Percentiles rank a stretch among this genome's conserved stretches.
phyloP scores from a whole-genome alignment of 2,888 invertebrate species.

The Sarcophaga subvicina region DNA sequence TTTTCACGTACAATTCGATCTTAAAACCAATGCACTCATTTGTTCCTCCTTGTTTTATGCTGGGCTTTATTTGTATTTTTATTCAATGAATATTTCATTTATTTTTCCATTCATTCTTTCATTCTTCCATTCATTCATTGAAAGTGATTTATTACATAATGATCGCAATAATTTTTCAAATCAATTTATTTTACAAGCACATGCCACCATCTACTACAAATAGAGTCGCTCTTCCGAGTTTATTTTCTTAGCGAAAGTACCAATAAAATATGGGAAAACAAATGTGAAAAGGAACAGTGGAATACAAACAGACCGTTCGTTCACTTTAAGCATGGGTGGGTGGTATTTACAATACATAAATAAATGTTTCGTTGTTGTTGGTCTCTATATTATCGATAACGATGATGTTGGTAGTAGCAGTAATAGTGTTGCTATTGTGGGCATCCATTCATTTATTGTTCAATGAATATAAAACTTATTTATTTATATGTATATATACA shows the following conservation, averaged over 20 bases:
- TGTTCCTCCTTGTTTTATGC: background rate
- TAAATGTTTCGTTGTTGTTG: background rate
- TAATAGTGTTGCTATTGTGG: slow-evolving; percentile 9
- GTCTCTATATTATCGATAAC: background rate
- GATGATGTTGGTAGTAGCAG: background rate
- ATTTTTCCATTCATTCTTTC: slow-evolving; percentile 9
- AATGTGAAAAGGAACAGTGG: background rate
- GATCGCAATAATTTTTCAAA: slow-evolving; percentile 45
- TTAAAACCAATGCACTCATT: background rate
- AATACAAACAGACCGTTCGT: background rate
- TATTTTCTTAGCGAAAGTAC: background rate
- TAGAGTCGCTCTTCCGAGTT: background rate
- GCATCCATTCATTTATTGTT: slow-evolving; percentile 4
- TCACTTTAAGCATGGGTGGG: background rate
- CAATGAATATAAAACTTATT: slow-evolving; percentile 14
- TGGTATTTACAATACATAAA: background rate
- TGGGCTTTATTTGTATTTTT: slow-evolving; percentile 25
- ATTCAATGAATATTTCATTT: slow-evolving; percentile 29
- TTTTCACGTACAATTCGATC: background rate
- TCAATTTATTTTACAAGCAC: slow-evolving; percentile 14
- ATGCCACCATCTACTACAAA: background rate
- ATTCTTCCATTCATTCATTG: slow-evolving; percentile 20
- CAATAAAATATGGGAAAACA: background rate
- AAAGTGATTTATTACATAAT: slow-evolving; percentile 55
- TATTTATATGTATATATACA: background rate